Conservation (phyloP, 1,140 invertebrate genomes). For the Mercenaria mercenaria region DNA sequence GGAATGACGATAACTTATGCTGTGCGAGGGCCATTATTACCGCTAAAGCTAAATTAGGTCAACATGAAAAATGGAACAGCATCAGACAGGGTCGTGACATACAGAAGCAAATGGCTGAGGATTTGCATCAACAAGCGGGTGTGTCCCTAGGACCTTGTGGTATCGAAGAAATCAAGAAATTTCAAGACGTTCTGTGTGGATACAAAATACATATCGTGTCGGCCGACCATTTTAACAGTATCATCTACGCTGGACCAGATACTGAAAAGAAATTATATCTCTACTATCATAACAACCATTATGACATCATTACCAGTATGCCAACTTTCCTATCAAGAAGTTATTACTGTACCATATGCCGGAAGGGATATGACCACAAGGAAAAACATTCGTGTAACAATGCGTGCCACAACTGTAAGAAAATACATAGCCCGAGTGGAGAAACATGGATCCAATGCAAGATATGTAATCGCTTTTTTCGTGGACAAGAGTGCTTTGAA, state of each 20-base stretch:
- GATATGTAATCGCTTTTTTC: constrained; percentile 17
- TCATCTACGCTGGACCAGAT: constrained; percentile 30
- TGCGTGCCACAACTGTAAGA: background rate
- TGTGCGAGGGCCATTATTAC: constrained; percentile 36
- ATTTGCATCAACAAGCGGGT: background rate
- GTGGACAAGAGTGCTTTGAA: background rate
- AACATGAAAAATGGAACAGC: constrained; percentile 20
- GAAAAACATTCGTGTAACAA: constrained; percentile 38
- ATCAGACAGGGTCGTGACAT: background rate
- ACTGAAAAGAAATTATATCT: constrained; percentile 36
- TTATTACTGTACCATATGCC: constrained; percentile 16
- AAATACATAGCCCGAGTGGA: constrained; percentile 2
- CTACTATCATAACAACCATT: constrained; percentile 31
- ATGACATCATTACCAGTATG: constrained; percentile 42
- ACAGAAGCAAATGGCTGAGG: background rate
- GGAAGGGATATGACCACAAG: constrained; percentile 41
- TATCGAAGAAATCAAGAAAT: constrained; percentile 2
- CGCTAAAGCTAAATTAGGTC: background rate
- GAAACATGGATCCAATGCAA: constrained; percentile 14
- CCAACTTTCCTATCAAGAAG: background rate
- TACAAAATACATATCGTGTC: constrained; percentile 42
- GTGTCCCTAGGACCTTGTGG: constrained; percentile 2
- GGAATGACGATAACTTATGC: constrained; percentile 39
- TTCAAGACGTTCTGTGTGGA: background rate
- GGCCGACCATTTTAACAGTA: background rate